Conservation (phyloP, 2,113 vertebrate genomes). For the Stercorarius parasiticus region DNA sequence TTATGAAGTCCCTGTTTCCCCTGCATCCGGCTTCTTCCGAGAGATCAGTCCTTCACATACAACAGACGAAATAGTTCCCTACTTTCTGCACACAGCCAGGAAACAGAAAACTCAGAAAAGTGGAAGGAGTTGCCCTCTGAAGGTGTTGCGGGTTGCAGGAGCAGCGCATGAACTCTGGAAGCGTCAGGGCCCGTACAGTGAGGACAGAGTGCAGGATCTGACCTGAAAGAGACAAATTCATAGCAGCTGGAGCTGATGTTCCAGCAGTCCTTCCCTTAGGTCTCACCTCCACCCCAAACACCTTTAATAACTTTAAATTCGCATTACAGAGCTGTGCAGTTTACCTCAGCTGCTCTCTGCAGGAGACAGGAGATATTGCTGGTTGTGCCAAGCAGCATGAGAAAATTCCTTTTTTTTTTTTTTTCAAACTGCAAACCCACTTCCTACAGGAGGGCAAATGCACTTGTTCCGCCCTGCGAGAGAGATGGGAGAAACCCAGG, state of each 20-base stretch:
- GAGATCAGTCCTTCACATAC: not conserved
- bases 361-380: not conserved
- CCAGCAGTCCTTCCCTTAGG: not conserved
- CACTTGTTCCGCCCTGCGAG: not conserved
- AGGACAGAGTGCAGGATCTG: not conserved
- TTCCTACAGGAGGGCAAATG: not conserved
- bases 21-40: not conserved
- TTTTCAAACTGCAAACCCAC: not conserved
- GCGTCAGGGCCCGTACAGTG: accelerated
- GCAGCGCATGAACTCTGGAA: not conserved
- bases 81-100: not conserved
- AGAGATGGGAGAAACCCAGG: not conserved
- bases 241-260: not conserved
- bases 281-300: not conserved
- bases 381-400: not conserved
- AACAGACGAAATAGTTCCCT: not conserved
- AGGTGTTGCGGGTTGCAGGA: not conserved
- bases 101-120: not conserved
- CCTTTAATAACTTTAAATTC: not conserved
- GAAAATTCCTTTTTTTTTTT: not conserved
- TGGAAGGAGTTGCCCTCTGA: not conserved
- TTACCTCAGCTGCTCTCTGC: not conserved
- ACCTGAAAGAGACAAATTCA: not conserved
- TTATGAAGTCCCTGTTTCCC: not conserved
- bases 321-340: not conserved